These are phyloP conservation scores for Diarsia mendica DNA, from an alignment of 2,888 invertebrate species.

Conservation along the genomic window DNA sequence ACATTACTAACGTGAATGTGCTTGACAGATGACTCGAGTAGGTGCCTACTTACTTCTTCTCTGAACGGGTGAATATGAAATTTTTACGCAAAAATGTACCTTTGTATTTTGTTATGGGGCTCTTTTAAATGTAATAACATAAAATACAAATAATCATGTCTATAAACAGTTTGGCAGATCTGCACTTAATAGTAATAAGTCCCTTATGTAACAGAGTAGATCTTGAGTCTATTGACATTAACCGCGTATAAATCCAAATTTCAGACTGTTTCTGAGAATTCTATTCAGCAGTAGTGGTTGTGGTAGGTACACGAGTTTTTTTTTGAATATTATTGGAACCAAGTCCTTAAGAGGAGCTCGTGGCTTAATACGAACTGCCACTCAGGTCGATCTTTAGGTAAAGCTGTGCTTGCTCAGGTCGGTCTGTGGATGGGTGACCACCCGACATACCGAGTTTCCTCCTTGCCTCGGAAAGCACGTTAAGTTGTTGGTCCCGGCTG, in stretches of 20 bases:
- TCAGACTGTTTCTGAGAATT: not conserved
- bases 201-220: no score
- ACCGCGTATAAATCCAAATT: not conserved
- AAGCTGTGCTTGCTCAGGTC: no score
- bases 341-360: no score
- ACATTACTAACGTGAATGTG: slow-evolving; percentile 3
- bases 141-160: not conserved
- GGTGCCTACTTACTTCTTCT: not conserved
- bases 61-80: not conserved
- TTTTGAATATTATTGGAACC: no score
- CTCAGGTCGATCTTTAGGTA: no score
- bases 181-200: no score
- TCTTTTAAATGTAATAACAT: not conserved
- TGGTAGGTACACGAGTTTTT: not conserved
- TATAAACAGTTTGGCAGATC: not conserved
- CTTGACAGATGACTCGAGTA: not conserved
- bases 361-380: no score
- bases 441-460: no score
- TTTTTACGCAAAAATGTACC: not conserved
- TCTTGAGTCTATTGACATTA: no score
- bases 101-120: not conserved
- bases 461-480: no score
- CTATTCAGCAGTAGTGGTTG: not conserved
- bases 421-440: no score
- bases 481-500: no score